These are phyloP conservation scores for Drosophila elegans DNA, from an alignment of 1,140 invertebrate genomes.

Conservation along the genomic window DNA sequence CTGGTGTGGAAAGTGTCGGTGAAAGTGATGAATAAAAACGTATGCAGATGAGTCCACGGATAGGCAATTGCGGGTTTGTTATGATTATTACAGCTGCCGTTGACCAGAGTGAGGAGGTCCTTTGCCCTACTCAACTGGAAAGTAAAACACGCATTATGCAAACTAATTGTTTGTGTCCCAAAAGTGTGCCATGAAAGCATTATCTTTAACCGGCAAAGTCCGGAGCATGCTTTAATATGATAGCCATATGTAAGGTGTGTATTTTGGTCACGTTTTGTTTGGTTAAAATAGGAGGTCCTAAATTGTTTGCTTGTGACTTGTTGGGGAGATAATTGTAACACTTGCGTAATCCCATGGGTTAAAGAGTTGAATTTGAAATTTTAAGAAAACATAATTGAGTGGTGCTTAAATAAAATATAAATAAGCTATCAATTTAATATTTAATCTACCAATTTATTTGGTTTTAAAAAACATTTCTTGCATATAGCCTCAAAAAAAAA, in stretches of 20 bases:
- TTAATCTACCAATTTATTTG: too few relatives aligned
- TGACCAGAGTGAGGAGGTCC: constrained; percentile 20
- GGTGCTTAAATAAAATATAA: too few relatives aligned
- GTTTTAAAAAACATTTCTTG: too few relatives aligned
- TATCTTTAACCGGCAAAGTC: constrained; percentile 8
- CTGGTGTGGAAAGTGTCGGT: constrained; percentile 39
- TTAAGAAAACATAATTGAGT: too few relatives aligned
- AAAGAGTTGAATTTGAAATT: neutral
- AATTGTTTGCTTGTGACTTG: constrained; percentile 1
- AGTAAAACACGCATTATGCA: constrained; percentile 68
- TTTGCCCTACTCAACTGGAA: constrained; percentile 60
- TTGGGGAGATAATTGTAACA: too few relatives aligned
- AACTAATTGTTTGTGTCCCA: constrained; percentile 64
- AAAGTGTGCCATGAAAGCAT: constrained; percentile 25
- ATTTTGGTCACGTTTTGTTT: constrained; percentile 11
- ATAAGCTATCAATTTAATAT: too few relatives aligned
- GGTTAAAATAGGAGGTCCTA: neutral
- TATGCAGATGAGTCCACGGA: constrained; percentile 51
- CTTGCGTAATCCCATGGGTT: neutral
- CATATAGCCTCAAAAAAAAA: too few relatives aligned
- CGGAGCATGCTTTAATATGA: constrained; percentile 7
- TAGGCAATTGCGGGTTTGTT: constrained; percentile 60
- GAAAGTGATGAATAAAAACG: constrained; percentile 65
- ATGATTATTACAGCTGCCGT: constrained; percentile 76
- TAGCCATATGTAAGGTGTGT: neutral